A percentile compares a stretch with the other conserved stretches of the same genome.
phyloP scores from a whole-genome alignment of 2,888 invertebrate species.

The Neoscelio sp. region DNA sequence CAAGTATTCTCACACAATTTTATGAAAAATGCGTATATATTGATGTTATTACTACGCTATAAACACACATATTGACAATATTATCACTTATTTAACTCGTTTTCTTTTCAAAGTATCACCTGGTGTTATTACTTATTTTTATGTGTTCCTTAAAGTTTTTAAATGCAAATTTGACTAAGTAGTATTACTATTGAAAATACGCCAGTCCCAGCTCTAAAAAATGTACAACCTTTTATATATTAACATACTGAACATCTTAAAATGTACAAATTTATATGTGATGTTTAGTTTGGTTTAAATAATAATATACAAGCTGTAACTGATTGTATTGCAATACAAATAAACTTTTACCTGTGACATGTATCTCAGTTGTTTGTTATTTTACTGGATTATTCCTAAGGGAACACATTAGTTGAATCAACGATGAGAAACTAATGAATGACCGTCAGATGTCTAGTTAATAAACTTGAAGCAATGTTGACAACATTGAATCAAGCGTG shows the following conservation, averaged over 20 bases:
- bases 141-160: constrained; percentile 5
- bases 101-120: neutral
- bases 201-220: neutral
- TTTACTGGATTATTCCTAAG: too few species aligned
- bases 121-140: neutral
- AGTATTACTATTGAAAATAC: constrained; percentile 26
- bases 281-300: neutral
- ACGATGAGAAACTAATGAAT: too few species aligned
- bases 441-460: too few species aligned
- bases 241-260: too few species aligned
- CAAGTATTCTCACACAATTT: too few species aligned
- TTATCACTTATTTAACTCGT: neutral
- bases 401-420: too few species aligned
- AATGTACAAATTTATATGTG: too few species aligned
- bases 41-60: too few species aligned
- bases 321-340: constrained; percentile 34
- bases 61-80: neutral
- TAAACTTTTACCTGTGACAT: constrained; percentile 20
- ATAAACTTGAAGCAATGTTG: too few species aligned
- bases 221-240: too few species aligned
- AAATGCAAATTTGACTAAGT: constrained; percentile 16
- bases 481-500: too few species aligned
- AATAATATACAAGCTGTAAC: constrained; percentile 3
- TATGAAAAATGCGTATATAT: too few species aligned
- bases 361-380: neutral